These are phyloP conservation scores for Bombycilla garrulus DNA, from an alignment of 2,113 vertebrate genomes.

Conservation along the genomic window DNA sequence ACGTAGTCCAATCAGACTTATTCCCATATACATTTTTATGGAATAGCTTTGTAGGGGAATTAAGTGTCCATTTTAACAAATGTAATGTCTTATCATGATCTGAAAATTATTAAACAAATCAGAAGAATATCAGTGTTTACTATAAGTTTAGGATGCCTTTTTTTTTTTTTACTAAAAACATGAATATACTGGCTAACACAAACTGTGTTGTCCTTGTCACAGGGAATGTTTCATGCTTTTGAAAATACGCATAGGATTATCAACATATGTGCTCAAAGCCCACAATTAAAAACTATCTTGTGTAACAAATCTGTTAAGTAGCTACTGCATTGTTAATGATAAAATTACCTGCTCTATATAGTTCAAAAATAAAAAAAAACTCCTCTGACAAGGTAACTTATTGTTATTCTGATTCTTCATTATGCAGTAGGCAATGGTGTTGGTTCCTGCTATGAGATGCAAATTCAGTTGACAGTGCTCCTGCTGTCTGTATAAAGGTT, in stretches of 20 bases:
- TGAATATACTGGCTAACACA: background rate
- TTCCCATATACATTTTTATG: background rate
- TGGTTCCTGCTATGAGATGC: conserved; percentile 55
- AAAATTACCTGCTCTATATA: background rate
- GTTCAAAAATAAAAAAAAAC: background rate
- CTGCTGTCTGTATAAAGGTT: conserved; percentile 59
- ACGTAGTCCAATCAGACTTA: background rate
- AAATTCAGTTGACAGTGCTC: conserved; percentile 49
- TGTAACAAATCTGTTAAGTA: background rate
- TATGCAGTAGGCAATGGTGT: conserved; percentile 26
- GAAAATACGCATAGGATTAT: background rate
- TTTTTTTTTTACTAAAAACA: background rate
- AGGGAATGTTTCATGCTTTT: background rate
- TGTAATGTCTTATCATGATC: background rate
- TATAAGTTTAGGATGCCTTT: background rate
- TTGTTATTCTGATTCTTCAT: conserved; percentile 58
- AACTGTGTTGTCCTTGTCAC: background rate
- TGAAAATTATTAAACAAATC: background rate
- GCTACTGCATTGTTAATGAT: background rate
- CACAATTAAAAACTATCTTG: background rate
- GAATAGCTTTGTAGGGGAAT: background rate
- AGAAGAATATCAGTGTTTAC: background rate
- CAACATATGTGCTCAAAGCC: background rate
- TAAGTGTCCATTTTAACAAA: background rate
- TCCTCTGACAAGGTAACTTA: conserved; percentile 53